These are phyloP conservation scores for Grus americana DNA, from an alignment of 2,113 vertebrate species.

Conservation along the genomic window DNA sequence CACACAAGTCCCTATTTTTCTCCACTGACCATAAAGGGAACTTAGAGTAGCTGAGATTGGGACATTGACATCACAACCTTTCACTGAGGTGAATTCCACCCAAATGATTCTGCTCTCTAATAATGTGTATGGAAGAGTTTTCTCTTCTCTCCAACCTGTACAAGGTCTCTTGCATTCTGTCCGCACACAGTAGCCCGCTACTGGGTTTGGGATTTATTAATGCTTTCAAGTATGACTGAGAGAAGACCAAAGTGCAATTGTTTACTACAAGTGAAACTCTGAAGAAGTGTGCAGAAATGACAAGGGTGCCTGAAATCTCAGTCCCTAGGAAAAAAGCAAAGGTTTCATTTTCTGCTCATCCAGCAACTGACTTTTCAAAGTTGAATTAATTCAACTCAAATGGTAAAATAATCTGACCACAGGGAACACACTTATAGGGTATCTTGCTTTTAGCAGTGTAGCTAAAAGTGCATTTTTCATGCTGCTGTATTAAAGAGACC, in stretches of 20 bases:
- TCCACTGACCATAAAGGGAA: not conserved
- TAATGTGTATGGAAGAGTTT: not conserved
- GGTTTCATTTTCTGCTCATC: not conserved
- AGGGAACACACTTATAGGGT: not conserved
- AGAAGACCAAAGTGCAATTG: not conserved
- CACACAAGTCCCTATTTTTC: not conserved
- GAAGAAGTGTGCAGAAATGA: not conserved
- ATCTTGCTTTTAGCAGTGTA: not conserved
- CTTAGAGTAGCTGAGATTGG: not conserved
- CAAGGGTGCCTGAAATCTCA: not conserved
- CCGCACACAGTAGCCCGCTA: not conserved
- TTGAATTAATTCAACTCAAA: not conserved
- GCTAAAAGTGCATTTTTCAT: not conserved
- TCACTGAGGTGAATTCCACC: accelerated
- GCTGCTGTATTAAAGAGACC: not conserved
- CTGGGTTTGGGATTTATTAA: not conserved
- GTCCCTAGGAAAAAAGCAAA: not conserved
- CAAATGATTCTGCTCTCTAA: not conserved
- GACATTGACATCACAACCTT: not conserved
- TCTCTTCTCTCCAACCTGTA: not conserved
- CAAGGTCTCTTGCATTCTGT: not conserved
- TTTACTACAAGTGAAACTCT: not conserved
- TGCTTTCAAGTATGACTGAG: not conserved
- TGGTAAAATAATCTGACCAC: not conserved
- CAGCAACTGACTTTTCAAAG: not conserved